phyloP scores from a whole-genome alignment of 1,140 invertebrate genomes.

The Drosophila mojavensis region DNA sequence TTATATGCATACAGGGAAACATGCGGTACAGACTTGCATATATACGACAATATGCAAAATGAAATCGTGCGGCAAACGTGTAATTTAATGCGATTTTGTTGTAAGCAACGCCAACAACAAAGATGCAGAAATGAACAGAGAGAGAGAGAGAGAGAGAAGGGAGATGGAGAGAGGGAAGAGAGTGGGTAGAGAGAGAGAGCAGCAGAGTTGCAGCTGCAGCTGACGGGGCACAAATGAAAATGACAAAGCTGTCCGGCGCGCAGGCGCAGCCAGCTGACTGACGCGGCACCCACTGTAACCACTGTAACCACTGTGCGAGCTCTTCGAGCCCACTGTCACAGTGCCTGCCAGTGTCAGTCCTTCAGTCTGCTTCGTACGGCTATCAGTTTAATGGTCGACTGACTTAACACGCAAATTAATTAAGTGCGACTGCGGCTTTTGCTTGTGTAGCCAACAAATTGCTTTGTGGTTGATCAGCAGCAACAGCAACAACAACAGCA shows the following conservation, averaged over 20 bases:
- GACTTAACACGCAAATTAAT: constrained; percentile 65
- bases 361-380: constrained; percentile 27
- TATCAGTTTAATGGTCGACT: constrained; percentile 54
- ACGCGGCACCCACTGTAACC: constrained; percentile 4
- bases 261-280: constrained; percentile 32
- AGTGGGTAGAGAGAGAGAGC: neutral
- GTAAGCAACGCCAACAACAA: constrained; percentile 58
- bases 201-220: neutral
- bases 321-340: neutral
- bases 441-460: constrained; percentile 54
- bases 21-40: constrained; percentile 1
- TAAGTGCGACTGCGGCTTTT: constrained; percentile 36
- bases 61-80: constrained; percentile 62
- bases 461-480: constrained; percentile 43
- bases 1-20: constrained; percentile 54
- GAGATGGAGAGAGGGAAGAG: neutral
- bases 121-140: neutral
- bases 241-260: constrained; percentile 42
- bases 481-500: constrained; percentile 11
- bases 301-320: neutral
- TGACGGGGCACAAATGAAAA: constrained; percentile 28
- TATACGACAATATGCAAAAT: constrained; percentile 35
- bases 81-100: constrained; percentile 73
- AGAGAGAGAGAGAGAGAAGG: neutral
- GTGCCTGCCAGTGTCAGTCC: constrained; percentile 12